phyloP scores from a whole-genome alignment of 2,888 invertebrate genomes.

The Acanthosepion esculentum region DNA sequence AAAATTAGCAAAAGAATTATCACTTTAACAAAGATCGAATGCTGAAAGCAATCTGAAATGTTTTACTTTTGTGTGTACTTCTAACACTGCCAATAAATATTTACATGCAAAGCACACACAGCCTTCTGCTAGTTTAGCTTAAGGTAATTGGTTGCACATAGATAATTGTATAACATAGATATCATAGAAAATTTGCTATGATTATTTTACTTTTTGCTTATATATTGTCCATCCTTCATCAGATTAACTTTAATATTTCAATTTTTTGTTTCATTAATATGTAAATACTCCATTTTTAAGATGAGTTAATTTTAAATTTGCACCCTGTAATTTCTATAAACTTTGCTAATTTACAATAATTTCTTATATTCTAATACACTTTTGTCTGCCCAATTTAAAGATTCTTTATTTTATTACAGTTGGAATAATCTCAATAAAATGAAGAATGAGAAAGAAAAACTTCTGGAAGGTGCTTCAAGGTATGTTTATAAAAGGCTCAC shows the following conservation, averaged over 20 bases:
- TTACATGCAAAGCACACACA: no score
- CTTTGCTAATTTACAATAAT: not conserved
- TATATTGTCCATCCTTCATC: no score
- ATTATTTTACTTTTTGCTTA: no score
- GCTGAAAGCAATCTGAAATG: not conserved
- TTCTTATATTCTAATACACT: not conserved
- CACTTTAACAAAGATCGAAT: not conserved
- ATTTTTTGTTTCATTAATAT: no score
- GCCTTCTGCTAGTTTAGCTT: no score
- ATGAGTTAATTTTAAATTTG: not conserved
- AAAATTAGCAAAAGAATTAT: no score
- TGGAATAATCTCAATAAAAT: slow-evolving; percentile 91
- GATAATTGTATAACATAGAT: no score
- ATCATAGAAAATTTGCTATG: no score
- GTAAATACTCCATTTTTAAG: not conserved
- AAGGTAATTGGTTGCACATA: no score
- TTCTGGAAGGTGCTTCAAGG: slow-evolving; percentile 91
- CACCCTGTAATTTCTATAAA: not conserved
- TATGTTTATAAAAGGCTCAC: slow-evolving; percentile 62
- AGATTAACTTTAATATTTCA: no score
- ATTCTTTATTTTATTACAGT: slow-evolving; percentile 59
- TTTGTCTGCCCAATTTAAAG: not conserved
- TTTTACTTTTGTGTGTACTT: not conserved
- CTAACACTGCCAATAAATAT: no score
- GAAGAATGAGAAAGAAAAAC: slow-evolving; percentile 92